A percentile compares a stretch with the other conserved stretches of the same genome.
These are phyloP conservation scores for Hypotaenidia philippensis DNA, from an alignment of 2,797 vertebrate species.

Conservation along the genomic window DNA sequence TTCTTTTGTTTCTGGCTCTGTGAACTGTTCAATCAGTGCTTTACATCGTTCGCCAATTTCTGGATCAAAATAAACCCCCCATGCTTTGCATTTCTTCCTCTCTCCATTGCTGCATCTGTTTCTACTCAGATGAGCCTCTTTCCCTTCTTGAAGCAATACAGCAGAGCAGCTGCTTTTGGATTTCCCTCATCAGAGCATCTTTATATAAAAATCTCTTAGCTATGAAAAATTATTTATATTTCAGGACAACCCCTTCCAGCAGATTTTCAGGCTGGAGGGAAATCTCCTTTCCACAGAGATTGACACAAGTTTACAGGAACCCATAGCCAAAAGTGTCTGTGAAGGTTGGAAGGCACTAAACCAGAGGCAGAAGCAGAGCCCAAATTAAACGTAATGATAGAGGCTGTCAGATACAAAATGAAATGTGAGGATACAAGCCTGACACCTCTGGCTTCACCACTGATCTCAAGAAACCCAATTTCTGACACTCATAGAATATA, in stretches of 20 bases:
- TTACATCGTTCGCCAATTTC: neutral
- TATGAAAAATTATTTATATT: conserved; percentile 57
- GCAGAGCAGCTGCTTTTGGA: conserved; percentile 59
- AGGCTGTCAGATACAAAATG: neutral
- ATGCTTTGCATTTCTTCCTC: conserved; percentile 54
- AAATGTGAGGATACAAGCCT: neutral
- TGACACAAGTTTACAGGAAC: neutral
- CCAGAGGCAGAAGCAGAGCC: neutral
- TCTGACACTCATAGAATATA: neutral
- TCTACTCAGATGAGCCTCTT: conserved; percentile 40
- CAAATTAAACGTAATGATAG: neutral
- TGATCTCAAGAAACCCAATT: neutral
- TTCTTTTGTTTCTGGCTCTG: conserved; percentile 15
- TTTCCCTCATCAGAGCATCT: conserved; percentile 63
- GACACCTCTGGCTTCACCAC: neutral
- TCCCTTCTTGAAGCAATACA: conserved; percentile 1
- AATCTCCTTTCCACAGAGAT: neutral
- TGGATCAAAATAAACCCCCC: conserved; percentile 47
- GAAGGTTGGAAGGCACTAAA: neutral
- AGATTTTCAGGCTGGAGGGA: conserved; percentile 41
- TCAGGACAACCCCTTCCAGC: conserved; percentile 50
- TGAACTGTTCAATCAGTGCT: neutral
- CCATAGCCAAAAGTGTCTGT: neutral
- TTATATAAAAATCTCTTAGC: conserved; percentile 50
- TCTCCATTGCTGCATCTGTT: conserved; percentile 19